Base-by-base conservation (phyloP, 1,140 invertebrate species). In the Procambarus clarkii region DNA sequence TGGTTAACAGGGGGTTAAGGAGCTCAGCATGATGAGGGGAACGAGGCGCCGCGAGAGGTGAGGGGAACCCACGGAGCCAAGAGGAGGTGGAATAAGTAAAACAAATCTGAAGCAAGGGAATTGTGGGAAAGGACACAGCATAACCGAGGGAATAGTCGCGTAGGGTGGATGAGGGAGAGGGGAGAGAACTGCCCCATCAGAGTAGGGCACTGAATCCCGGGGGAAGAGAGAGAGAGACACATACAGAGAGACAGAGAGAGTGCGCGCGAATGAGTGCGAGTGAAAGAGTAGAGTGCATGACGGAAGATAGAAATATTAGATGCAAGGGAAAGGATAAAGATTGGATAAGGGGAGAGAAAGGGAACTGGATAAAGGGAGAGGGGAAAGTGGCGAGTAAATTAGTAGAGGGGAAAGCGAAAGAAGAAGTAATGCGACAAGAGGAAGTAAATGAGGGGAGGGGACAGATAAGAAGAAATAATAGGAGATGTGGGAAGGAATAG, bases 391-490 rank as follows among this genome's bases (percentile, higher is more conserved):
- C 34, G 69, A 74, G 69, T 79, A 48, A 79, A n/a, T 79, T 46
- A 50, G 78, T 4, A 79, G 78, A 79, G 44, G 78, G 78, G 78
- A 74, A 74, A 74, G 69, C 69, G 69, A 74, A 74, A 74, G 69
- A 64, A 64, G 60, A 74, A 74, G 69, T 74, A 74, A 74, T 74
- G 69, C 69, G 24, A 34, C 69, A 74, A 74, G n/a, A 34, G 69
- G 69, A 83, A 69, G 45, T 83, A 83, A 83, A 83, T 83, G 81
- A 83, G 81, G 81, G 64, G 58, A 50, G 58, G 81, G 81, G 81
- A 83, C 11, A 69, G 81, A 34, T 69, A 83, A 83, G 81, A 45
- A 83, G 81, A 83, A 83, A 60, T 82, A 82, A 82, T 58, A 60
- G 50, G 80, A 82, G 50, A 82, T 34, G 50, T 82, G 80, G 80